Conservation (phyloP, 2,888 invertebrate genomes). For the Pegoplata infirma region DNA sequence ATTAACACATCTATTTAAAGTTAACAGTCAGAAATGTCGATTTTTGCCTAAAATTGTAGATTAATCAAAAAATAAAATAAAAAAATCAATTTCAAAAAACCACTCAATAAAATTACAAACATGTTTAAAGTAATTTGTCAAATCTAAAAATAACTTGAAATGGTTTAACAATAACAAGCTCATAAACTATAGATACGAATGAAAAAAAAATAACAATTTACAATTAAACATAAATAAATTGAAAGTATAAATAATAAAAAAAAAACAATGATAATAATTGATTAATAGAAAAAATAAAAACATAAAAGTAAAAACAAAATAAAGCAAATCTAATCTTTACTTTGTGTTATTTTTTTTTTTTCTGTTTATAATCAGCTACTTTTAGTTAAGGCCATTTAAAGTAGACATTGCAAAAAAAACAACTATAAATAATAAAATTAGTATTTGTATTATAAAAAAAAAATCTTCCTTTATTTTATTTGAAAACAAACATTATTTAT, state of each 20-base stretch:
- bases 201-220: not conserved
- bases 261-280: not conserved
- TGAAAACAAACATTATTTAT: not conserved
- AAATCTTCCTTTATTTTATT: not conserved
- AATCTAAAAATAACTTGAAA: not conserved
- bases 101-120: no score
- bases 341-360: not conserved
- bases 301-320: not conserved
- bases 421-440: not conserved
- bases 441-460: not conserved
- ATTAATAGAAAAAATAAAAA: not conserved
- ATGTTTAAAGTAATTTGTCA: no score
- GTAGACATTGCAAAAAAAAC: slow-evolving; percentile 15
- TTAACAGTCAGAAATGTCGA: no score
- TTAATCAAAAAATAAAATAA: no score
- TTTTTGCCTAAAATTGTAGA: no score
- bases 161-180: not conserved
- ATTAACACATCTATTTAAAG: no score
- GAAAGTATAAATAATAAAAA: not conserved
- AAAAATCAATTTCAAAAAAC: no score
- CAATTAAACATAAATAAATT: not conserved
- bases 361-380: not conserved
- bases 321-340: not conserved
- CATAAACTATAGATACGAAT: not conserved
- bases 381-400: slow-evolving; percentile 32